Evolutionary conservation across 1,140 invertebrate genomes (phyloP), one percentile per base, ranked within the genome.

Genomic region (Leptonema lineaticorne): DNA sequence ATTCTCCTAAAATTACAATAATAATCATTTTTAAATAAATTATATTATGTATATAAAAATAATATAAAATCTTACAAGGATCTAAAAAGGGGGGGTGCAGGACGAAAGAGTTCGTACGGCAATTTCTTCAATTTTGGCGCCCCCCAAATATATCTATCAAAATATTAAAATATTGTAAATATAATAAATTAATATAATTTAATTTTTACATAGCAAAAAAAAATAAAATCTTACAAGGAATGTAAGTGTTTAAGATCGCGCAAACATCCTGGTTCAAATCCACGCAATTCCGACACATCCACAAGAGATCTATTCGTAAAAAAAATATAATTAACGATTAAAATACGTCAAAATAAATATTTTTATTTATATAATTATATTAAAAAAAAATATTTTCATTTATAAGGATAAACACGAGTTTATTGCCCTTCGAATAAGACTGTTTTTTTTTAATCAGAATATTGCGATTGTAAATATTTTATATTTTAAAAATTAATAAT

Each of bases 91-190:
- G 63, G 41, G 2, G 67, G 67, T 0, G 58, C 57, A n/a, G 67
- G 67, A 9, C 41, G 27, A 27, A 72, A 20, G 14, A 69, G 26
- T 18, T 69, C 46, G 20, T 67, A 26, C 2, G 70, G 70, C 18
- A 72, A 46, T 9, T 67, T 62, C 45, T 33, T 29, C n/a, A 72
- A 58, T 14, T 60, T 57, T 9, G 70, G 67, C 2, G 63, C 67
- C 11, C 63, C 69, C 70, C 67, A 72, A 37, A 72, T 63, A 28
- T 72, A 72, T 30, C 70, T 72, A 22, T 33, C 41, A 62, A 37
- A 37, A 37, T 37, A 37, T 37, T n/a, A n/a, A 37, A 8, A 37
- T 37, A n/a, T 37, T 8, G n/a, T 37, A 8, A 46, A 28, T 53
- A 27, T 30, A 65, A 65, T 4, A 22, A 46, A 30, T 22, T n/a